Evolutionary conservation across 2,797 vertebrate species (phyloP).

Genomic region (Pachyuromys duprasi): DNA sequence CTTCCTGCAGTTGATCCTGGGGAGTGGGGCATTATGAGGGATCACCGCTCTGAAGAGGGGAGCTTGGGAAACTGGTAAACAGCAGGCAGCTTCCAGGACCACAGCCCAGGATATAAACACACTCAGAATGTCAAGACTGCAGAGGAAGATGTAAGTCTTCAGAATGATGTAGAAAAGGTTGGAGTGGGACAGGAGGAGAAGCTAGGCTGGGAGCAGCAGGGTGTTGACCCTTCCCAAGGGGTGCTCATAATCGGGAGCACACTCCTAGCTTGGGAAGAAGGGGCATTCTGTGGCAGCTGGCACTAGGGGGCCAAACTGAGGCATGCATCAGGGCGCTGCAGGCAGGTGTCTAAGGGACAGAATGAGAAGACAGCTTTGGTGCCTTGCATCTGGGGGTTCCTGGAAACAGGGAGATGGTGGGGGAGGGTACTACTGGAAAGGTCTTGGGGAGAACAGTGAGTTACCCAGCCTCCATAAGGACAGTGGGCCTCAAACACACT

Average conservation of each 20-base stretch:
- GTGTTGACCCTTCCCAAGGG: background rate
- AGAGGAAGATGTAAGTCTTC: background rate
- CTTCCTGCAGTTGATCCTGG: background rate
- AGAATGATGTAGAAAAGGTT: background rate
- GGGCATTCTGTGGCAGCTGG: background rate
- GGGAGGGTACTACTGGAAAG: background rate
- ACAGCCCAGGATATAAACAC: background rate
- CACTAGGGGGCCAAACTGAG: constrained; percentile 77
- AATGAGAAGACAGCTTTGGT: background rate
- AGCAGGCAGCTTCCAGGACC: background rate
- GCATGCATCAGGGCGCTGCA: constrained; percentile 30
- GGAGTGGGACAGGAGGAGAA: background rate
- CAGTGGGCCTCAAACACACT: background rate
- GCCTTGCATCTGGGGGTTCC: background rate
- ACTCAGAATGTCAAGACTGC: background rate
- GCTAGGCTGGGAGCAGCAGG: background rate
- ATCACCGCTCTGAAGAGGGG: background rate
- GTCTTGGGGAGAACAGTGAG: no score
- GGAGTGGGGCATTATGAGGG: background rate
- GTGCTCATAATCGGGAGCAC: background rate
- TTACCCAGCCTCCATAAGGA: background rate
- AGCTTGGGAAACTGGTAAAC: background rate
- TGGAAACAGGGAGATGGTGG: background rate
- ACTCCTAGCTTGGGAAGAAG: background rate
- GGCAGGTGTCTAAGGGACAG: constrained; percentile 56